Conservation (phyloP, 2,888 invertebrate genomes). For the Hartigia nigra region DNA sequence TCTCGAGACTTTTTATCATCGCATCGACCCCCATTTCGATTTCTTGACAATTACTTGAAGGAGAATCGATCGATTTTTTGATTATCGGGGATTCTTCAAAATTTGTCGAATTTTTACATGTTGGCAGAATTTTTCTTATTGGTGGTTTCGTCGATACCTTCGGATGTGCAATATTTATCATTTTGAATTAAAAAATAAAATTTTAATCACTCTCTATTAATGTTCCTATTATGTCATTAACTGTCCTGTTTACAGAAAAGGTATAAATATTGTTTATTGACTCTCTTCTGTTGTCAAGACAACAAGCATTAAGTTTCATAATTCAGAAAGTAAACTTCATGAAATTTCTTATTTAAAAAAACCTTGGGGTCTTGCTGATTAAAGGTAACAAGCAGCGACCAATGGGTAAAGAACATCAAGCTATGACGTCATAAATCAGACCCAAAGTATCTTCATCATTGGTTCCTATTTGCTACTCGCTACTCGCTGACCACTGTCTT, state of each 20-base stretch:
- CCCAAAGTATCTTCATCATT: too few species aligned
- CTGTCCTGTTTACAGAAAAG: not conserved
- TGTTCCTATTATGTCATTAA: not conserved
- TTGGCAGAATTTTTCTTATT: conserved; percentile 23
- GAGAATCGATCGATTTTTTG: conserved; percentile 1
- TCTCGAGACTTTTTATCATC: conserved; percentile 14
- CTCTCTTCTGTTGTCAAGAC: not conserved
- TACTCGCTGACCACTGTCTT: too few species aligned
- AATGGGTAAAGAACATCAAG: too few species aligned
- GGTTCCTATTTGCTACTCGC: too few species aligned
- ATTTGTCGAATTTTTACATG: conserved; percentile 16
- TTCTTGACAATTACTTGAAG: not conserved
- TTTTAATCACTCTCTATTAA: not conserved
- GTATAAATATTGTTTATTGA: not conserved
- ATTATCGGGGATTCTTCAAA: conserved; percentile 12
- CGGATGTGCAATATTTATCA: conserved; percentile 46
- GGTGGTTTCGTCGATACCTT: conserved; percentile 43
- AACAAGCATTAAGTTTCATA: not conserved
- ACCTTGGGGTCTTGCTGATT: too few species aligned
- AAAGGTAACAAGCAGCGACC: too few species aligned
- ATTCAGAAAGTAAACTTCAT: not conserved
- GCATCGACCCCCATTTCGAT: conserved; percentile 6
- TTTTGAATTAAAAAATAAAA: conserved; percentile 14
- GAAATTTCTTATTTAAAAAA: not conserved
- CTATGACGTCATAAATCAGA: too few species aligned